Conservation (phyloP, 1,140 invertebrate species). For the Delia radicum region DNA sequence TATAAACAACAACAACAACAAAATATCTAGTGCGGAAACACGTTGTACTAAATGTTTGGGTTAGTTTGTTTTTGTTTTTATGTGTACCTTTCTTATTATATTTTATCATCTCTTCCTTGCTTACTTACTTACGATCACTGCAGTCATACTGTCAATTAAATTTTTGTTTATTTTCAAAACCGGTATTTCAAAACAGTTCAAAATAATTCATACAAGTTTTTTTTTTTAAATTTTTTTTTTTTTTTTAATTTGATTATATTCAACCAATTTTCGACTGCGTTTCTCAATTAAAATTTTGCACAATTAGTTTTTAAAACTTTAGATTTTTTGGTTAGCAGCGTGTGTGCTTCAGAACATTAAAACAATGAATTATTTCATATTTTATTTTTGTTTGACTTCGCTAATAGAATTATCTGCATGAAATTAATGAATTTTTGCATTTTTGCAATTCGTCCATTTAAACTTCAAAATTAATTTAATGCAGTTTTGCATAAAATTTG, state of each 20-base stretch:
- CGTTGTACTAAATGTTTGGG: not conserved
- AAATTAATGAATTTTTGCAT: too few species aligned
- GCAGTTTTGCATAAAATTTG: too few species aligned
- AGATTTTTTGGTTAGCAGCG: not conserved
- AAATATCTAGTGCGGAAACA: not conserved
- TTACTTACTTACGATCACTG: not conserved
- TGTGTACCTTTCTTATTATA: not conserved
- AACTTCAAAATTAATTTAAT: too few species aligned
- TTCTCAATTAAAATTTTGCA: too few species aligned
- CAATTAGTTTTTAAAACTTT: too few species aligned
- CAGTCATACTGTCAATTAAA: not conserved
- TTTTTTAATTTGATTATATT: too few species aligned
- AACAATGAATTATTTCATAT: not conserved
- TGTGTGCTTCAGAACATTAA: too few species aligned
- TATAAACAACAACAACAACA: not conserved
- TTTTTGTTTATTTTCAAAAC: not conserved
- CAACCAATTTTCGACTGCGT: too few species aligned
- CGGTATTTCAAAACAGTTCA: not conserved
- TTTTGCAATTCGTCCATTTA: not conserved
- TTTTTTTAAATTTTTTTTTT: too few species aligned
- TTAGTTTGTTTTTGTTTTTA: not conserved
- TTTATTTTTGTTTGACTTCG: not conserved
- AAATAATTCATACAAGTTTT: too few species aligned
- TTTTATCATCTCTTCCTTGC: not conserved
- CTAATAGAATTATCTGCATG: not conserved